These are phyloP conservation scores for Empidonax alnorum DNA, from an alignment of 2,113 vertebrate genomes.

Conservation along the genomic window DNA sequence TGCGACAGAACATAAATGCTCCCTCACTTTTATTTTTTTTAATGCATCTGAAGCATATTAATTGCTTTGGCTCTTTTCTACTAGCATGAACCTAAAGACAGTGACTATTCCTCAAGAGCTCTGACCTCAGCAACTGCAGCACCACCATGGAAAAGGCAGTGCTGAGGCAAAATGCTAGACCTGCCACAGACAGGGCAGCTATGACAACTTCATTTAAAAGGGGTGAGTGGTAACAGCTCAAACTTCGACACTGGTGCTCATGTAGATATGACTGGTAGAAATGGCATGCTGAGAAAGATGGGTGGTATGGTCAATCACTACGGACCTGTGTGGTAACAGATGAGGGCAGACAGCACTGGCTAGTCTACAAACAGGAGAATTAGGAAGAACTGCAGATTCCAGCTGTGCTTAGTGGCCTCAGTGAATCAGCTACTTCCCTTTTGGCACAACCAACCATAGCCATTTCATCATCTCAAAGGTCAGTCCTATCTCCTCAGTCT, in stretches of 20 bases:
- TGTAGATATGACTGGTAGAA: neutral
- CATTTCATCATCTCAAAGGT: neutral
- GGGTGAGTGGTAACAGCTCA: neutral
- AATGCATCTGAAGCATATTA: neutral
- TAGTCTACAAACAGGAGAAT: neutral
- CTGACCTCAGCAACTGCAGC: neutral
- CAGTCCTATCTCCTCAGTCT: neutral
- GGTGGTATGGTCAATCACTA: fast-evolving
- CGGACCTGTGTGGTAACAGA: neutral
- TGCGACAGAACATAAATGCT: neutral
- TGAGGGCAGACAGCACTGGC: neutral
- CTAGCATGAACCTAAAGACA: neutral
- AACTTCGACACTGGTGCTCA: neutral
- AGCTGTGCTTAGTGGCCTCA: neutral
- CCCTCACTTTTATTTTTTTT: fast-evolving
- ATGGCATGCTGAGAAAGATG: neutral
- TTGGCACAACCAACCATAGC: neutral
- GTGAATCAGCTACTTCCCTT: neutral
- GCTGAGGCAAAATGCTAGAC: fast-evolving
- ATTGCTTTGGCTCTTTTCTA: neutral
- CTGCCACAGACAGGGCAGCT: neutral
- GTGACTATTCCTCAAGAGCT: neutral
- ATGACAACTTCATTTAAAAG: neutral
- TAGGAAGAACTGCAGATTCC: neutral
- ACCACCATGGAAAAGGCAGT: neutral